Conservation (phyloP, 1,140 invertebrate genomes). For the Pseudomyrmex cubaensis region DNA sequence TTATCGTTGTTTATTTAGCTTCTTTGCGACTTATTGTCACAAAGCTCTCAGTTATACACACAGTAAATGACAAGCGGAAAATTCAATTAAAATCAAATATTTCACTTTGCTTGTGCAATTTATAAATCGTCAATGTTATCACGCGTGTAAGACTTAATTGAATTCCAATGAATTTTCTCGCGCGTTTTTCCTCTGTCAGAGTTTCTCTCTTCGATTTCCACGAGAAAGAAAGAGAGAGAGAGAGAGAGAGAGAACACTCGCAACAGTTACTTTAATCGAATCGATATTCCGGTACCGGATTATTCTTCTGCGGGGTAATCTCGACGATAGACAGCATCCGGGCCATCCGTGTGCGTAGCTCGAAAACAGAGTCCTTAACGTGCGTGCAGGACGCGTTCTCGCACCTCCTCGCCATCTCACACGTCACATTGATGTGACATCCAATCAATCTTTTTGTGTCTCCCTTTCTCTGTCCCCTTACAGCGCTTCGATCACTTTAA, state of each 20-base stretch:
- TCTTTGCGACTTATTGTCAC: neutral
- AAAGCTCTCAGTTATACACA: neutral
- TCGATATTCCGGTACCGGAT: slow-evolving; percentile 73
- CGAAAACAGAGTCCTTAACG: slow-evolving; percentile 78
- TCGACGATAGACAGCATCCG: slow-evolving; percentile 82
- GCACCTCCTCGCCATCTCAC: slow-evolving; percentile 17
- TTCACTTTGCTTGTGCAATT: neutral
- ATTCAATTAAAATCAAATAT: slow-evolving; percentile 1
- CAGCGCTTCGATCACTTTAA: slow-evolving; percentile 17
- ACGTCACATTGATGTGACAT: slow-evolving; percentile 7
- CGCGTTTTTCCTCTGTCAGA: slow-evolving; percentile 9
- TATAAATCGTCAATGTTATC: slow-evolving; percentile 36
- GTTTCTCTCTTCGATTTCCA: neutral
- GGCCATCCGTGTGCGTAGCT: slow-evolving; percentile 78
- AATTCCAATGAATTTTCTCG: slow-evolving; percentile 21
- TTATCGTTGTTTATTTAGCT: neutral
- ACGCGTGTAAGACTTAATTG: slow-evolving; percentile 11
- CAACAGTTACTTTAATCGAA: neutral
- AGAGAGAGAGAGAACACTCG: neutral
- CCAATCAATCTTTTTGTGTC: neutral
- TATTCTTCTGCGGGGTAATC: slow-evolving; percentile 73
- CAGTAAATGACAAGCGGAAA: slow-evolving; percentile 17
- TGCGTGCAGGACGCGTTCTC: slow-evolving; percentile 49
- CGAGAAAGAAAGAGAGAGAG: too few species aligned
- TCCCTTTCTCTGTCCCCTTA: slow-evolving; percentile 4